A percentile compares a stretch with the other conserved stretches of the same genome.
Conservation (phyloP, 2,113 vertebrate species). For the Notarius quadriscutis region DNA sequence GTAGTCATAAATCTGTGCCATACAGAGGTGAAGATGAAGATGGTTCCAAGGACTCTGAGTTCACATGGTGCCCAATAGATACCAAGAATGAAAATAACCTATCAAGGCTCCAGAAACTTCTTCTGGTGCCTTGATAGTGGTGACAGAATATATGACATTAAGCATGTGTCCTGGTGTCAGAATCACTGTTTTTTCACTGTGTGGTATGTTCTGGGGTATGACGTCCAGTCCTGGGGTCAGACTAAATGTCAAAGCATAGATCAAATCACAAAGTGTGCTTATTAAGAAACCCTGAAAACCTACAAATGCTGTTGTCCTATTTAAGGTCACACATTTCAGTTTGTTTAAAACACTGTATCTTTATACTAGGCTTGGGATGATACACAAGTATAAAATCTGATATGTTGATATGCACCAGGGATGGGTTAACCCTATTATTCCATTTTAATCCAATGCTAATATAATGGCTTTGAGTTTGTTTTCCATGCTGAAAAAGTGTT, state of each 20-base stretch:
- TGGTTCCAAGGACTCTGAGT: background rate
- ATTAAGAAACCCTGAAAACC: background rate
- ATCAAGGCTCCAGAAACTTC: background rate
- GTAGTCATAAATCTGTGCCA: background rate
- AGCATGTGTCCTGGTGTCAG: background rate
- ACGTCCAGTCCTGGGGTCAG: background rate
- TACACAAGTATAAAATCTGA: background rate
- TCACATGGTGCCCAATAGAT: background rate
- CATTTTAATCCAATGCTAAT: background rate
- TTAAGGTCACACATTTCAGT: background rate
- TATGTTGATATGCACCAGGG: background rate
- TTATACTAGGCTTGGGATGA: background rate
- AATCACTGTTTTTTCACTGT: constrained; percentile 17
- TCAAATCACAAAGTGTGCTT: constrained; percentile 15
- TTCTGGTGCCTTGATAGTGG: background rate
- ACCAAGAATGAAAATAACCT: background rate
- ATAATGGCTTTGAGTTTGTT: background rate
- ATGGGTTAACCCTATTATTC: background rate
- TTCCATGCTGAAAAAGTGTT: background rate
- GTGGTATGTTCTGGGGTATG: background rate
- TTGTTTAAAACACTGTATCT: background rate
- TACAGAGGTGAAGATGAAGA: background rate
- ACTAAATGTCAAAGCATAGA: constrained; percentile 17
- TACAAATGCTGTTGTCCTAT: background rate
- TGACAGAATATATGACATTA: background rate